These are phyloP conservation scores for Neosilurus mollespiculum DNA, from an alignment of 2,797 vertebrate genomes.

Conservation along the genomic window DNA sequence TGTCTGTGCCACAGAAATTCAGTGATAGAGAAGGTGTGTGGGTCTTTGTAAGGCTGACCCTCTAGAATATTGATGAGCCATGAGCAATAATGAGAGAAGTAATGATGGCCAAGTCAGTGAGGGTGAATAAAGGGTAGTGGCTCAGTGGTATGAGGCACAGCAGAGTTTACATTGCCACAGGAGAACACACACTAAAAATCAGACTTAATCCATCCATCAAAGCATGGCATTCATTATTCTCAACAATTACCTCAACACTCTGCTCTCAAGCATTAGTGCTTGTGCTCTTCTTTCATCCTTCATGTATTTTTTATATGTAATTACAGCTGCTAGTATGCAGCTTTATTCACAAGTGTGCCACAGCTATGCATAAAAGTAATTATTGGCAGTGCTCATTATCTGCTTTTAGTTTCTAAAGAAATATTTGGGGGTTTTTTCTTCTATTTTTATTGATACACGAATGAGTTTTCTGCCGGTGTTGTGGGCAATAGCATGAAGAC, in stretches of 20 bases:
- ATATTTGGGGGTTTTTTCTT: background rate
- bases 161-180: conserved; percentile 47
- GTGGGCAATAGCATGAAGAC: background rate
- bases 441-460: background rate
- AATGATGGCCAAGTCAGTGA: conserved; percentile 43
- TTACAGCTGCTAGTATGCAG: background rate
- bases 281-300: conserved; percentile 24
- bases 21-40: conserved; percentile 12
- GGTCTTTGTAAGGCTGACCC: conserved; percentile 32
- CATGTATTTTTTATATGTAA: conserved; percentile 2
- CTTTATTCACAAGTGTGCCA: conserved; percentile 12
- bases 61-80: conserved; percentile 54
- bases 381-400: background rate
- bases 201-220: conserved; percentile 48
- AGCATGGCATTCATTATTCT: conserved; percentile 42
- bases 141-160: conserved; percentile 44
- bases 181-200: conserved; percentile 47
- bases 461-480: background rate
- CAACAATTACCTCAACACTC: conserved; percentile 41
- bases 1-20: conserved; percentile 30
- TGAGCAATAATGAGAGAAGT: conserved; percentile 42
- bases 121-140: conserved; percentile 33
- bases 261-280: conserved; percentile 27
- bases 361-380: background rate
- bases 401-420: background rate